Base-by-base conservation (phyloP, 2,113 vertebrate species). In the Rhinolophus sinicus region DNA sequence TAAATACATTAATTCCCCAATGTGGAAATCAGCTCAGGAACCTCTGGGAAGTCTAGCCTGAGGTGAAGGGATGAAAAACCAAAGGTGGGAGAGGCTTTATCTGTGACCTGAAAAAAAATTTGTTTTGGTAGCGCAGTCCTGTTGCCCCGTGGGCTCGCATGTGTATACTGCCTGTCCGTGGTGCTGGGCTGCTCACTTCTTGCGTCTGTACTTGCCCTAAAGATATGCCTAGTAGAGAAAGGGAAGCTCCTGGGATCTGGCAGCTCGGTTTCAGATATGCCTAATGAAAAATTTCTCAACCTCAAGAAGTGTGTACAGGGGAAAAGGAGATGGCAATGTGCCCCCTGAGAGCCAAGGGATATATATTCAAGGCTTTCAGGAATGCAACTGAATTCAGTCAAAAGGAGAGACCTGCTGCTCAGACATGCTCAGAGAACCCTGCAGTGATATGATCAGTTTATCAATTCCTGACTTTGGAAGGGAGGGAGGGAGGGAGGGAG, bases 401-500 rank as follows among this genome's bases (percentile, higher is more conserved):
- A 44, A 30, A 12, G 78, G 56, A 60, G 16, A 35, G 56, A 38
- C 18, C 54, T 13, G 30, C 10, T 44, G 78, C 6, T 44, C 26
- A 44, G 38, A 62, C 38, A 4, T 24, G 56, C 54, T 40, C 56
- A 30, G 54, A 60, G 56, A 60, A 11, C 21, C 56, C 18, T 21
- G 38, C 10, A 44, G 80, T 62, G 58, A 62, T 21, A 10, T 38
- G 3, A 82, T 82, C 38, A 44, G 58, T 30, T 62, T 21, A 44
- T 33, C 38, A 44, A 56, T 8, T 47, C 80, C 58, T 33, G 58
- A 44, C 64, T 33, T 28, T 16, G 47, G 9, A 54, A 26, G 5
- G 18, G 16, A 40, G 8, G 11, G 2, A 44, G 28, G 14, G 8
- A 44, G 73, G 5, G 14, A 28, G 16, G 16, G 1, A 26, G 0